These are phyloP conservation scores for Siniperca undulata DNA, from an alignment of 2,797 vertebrate species.

Conservation along the genomic window DNA sequence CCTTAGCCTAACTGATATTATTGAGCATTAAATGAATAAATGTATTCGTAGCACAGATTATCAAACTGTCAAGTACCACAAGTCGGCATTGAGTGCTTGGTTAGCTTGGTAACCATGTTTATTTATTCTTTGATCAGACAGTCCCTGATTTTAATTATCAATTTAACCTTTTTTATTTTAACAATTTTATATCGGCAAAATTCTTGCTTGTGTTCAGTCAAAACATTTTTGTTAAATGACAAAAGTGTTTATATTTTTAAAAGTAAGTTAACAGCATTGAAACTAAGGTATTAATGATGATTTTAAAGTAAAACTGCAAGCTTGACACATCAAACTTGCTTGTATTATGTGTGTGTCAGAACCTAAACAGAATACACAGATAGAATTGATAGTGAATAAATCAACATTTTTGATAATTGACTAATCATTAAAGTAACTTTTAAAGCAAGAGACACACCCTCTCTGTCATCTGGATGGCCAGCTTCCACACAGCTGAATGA, in stretches of 20 bases:
- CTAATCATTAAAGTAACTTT: no score
- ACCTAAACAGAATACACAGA: neutral
- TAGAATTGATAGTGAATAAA: neutral
- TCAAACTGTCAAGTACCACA: neutral
- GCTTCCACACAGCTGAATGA: conserved; percentile 36
- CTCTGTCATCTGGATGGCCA: conserved; percentile 43
- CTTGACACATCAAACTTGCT: neutral
- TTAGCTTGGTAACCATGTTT: neutral
- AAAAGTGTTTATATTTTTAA: neutral
- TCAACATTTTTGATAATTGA: neutral
- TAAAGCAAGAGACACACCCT: no score
- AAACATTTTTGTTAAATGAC: neutral
- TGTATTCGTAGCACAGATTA: neutral
- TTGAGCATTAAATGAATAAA: neutral
- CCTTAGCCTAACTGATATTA: neutral
- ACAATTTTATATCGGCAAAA: no score
- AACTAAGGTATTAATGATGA: neutral
- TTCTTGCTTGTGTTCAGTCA: no score
- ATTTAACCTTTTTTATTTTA: no score
- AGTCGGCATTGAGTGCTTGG: no score
- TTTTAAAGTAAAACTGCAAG: neutral
- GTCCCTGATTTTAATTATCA: no score
- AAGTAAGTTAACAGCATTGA: no score
- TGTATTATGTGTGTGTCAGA: neutral
- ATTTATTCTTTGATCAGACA: no score